Base-by-base conservation (phyloP, 2,888 invertebrate species). In the Ichneumoninae sp. region DNA sequence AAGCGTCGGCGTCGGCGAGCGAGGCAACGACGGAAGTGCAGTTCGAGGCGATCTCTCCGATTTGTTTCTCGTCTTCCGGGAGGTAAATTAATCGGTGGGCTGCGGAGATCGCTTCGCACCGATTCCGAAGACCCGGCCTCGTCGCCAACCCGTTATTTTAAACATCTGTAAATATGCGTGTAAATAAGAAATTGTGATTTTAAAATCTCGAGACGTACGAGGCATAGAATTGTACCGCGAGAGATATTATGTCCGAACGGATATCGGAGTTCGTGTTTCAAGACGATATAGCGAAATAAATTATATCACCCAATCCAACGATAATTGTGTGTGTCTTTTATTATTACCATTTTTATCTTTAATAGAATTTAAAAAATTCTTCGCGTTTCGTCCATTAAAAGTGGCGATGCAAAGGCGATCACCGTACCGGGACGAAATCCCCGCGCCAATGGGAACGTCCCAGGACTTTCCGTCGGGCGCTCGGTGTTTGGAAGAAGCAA, bases 151-250 rank as follows among this genome's bases (percentile, higher is more conserved):
- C 81, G 80, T 75, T 75, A 78, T 78, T 81, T 81, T 69, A 47
- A 47, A 79, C 65, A 76, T 79, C 76, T 88, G 88, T 88, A 89
- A 86, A 89, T 88, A 88, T 80, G 68, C 89, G 89, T 91, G 92
- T 89, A 92, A 91, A 93, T 89, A 88, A 90, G 90, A 88, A 86
- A 92, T 89, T 93, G 93, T 93, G 93, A 93, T 93, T 92, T 89
- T 88, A 90, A 85, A 77, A 66, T 76, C 75, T 76, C 66, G 75
- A 19, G 77, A 72, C 19, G 83, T 83, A 87, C 88, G 88, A 90
- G 87, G 83, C 88, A 87, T 90, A 90, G 89, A 88, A 90, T 89
- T 89, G 90, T 90, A 91, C 88, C 72, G 78, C 75, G 82, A 77
- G 81, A 62, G 65, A 75, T 88, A 81, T 87, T 81, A 88, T 86